Evolutionary conservation across 1,140 invertebrate species (phyloP), one percentile per base, ranked within the genome.

Genomic region (Drosophila serrata): DNA sequence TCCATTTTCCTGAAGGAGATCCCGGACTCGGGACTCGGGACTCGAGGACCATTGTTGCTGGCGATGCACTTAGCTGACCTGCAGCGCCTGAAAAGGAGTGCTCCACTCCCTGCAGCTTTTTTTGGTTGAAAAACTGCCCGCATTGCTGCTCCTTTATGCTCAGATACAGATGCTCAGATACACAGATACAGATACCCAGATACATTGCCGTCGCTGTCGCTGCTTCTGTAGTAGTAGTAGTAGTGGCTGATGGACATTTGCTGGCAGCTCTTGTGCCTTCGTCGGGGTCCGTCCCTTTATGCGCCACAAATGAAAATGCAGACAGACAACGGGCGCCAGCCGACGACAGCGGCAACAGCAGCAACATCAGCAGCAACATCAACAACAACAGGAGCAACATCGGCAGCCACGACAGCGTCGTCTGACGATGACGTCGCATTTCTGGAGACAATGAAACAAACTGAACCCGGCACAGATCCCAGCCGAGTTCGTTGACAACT

Each of bases 261-360:
- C 81, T 88, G 85, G 85, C 85, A 90, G 76, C 80, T 88, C 80
- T 82, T 76, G 70, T 80, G 70, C 76, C 84, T 80, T 80, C 67
- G 59, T 78, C 82, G 69, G 59, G 63, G 49, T 37, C 62, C 81
- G 60, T 61, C 70, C 82, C 82, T 87, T 88, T 87, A 87, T 87
- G 84, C 84, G 85, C 84, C 85, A 87, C 84, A 87, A 87, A 87
- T 87, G 85, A 90, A 87, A 87, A 87, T 87, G 81, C 84, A 87
- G 84, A 87, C 84, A 87, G 85, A 90, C 85, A 88, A 88, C 85
- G 81, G 85, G 85, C 85, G 85, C 85, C 85, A 88, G 46, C 64
- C 76, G 64, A 82, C 73, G 42, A 59, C 63, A 46, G 58, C 62
- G 45, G 42, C 56, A 53, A 17, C 56, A 61, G 43, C 60, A 51